Evolutionary conservation across 2,113 vertebrate species (phyloP), one percentile per base, ranked within the genome.

Genomic region (Entelurus aequoreus): DNA sequence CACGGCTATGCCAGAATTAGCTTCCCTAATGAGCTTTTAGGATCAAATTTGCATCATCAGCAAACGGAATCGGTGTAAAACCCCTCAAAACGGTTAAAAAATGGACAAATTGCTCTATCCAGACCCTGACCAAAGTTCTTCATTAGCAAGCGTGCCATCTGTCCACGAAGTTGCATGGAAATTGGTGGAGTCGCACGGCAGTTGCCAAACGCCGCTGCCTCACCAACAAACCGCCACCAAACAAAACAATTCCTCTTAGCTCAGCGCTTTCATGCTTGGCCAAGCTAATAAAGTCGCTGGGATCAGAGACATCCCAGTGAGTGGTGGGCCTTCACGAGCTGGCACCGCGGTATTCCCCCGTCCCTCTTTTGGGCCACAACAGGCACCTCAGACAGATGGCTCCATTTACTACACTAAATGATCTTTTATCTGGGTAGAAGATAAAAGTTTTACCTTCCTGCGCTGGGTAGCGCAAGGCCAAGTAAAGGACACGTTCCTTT

Each of bases 311-410:
- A 54, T 60, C 68, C 65, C 75, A 67, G 59, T 75, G 61, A 60
- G 57, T 14, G 65, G 64, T 7, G 54, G 69, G 38, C 46, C 50
- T 59, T 53, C 65, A 61, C 55, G 64, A 79, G 68, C 36, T 46
- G 61, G 21, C 65, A 66, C 58, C 52, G 57, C 62, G 72, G 59
- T 66, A 64, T 72, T 71, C 65, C 71, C 42, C 69, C 58, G 48
- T 65, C 50, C 58, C 44, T 49, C 69, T 77, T 28, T 66, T 21
- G 35, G 69, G 54, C 65, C 21, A 65, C 55, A 49, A 68, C 51
- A 63, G 57, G 60, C 42, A 60, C 35, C 35, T 58, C 47, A 60
- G 56, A 67, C 78, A 84, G 74, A 78, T 81, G 73, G 71, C 59
- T 72, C 49, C 15, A 44, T 63, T 63, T 76, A 73, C 47, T 54